phyloP scores from a whole-genome alignment of 1,140 invertebrate genomes.

The Drosophila malerkotliana region DNA sequence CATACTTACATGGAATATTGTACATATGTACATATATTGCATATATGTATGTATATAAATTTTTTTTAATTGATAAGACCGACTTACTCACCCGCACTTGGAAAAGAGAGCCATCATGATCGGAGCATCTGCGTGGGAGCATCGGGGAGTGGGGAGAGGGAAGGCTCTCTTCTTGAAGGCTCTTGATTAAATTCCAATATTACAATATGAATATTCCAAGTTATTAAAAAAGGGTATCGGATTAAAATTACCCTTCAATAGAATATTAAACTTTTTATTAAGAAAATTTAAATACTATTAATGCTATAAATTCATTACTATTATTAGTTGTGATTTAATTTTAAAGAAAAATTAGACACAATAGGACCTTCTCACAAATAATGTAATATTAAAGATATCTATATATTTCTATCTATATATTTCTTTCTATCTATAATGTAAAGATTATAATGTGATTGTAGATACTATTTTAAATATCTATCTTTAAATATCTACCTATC shows the following conservation, averaged over 20 bases:
- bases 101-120: background rate
- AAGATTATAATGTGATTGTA: too few species aligned
- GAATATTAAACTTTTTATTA: background rate
- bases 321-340: too few species aligned
- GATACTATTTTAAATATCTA: too few species aligned
- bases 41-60: background rate
- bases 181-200: conserved; percentile 52
- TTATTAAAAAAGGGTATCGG: background rate
- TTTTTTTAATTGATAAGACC: conserved; percentile 35
- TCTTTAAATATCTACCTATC: too few species aligned
- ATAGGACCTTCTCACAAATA: too few species aligned
- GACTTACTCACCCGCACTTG: conserved; percentile 32
- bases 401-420: too few species aligned
- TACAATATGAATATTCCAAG: background rate
- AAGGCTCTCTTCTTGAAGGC: too few species aligned
- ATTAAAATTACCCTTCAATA: background rate
- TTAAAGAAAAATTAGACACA: too few species aligned
- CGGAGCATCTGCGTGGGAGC: background rate
- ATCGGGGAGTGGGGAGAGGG: background rate
- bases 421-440: too few species aligned
- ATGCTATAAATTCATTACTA: too few species aligned
- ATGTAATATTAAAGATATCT: too few species aligned
- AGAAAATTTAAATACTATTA: background rate
- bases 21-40: background rate
- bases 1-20: background rate